Evolutionary conservation across 2,797 vertebrate genomes (phyloP), one percentile per base, ranked within the genome.

Genomic region (Sciurus carolinensis): DNA sequence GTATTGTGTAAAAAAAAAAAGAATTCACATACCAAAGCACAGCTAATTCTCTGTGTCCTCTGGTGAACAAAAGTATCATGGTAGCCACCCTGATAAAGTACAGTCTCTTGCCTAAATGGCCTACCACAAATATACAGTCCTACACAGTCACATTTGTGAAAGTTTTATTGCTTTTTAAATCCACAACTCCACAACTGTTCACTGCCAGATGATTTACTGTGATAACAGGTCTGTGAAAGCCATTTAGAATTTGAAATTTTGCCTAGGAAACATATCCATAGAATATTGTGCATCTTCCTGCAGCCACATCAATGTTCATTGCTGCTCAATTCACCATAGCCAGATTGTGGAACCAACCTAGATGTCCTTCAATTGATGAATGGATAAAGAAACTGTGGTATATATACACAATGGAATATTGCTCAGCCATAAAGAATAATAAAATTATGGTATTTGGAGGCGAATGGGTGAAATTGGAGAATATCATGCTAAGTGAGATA

Each of bases 211-310:
- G 10, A 66, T 47, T 83, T 80, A 86, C 20, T 82, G 7, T 73
- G 52, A 86, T 82, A 82, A 66, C 59, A 82, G 24, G 5, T 57
- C 12, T 73, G 24, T 33, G 12, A 69, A 97, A 95, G 42, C 10
- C 33, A 89, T 79, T 90, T 52, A 54, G 30, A 52, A 11, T 91
- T 89, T 79, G 57, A 83, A 62, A 90, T 87, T 92, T 92, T 93
- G 36, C 42, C 36, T 59, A 30, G 52, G 6, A 84, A 54, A n/a
- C 28, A 64, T 87, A 44, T 87, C n/a, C 57, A 64, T 69, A 87
- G 39, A 47, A 13, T 24, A 54, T 69, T 73, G 64, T 20, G 47
- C 20, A 90, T 77, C 12, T 94, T 62, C 20, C 20, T 57, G 39
- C 39, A 39, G 39, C 39, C 39, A 39, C 39, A 39, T 39, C 39